These are phyloP conservation scores for Leptarthrus brevirostris DNA, from an alignment of 2,888 invertebrate genomes.

Conservation along the genomic window DNA sequence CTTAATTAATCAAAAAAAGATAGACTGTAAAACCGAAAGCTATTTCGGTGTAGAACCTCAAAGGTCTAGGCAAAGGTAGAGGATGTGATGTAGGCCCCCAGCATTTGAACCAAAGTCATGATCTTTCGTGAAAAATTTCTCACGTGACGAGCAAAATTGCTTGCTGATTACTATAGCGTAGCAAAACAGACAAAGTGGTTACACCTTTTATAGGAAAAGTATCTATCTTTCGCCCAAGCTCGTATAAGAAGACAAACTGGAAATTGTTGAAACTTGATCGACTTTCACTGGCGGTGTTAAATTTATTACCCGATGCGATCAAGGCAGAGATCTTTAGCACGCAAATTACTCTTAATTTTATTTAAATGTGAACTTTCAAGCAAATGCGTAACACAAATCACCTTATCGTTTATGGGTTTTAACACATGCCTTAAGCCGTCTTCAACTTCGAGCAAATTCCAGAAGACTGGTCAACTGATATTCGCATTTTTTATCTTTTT, in stretches of 20 bases:
- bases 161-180: background rate
- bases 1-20: no score
- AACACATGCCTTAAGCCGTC: background rate
- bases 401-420: no score
- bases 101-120: background rate
- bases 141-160: background rate
- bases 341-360: conserved; percentile 22
- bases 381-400: conserved; percentile 4
- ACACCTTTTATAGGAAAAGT: conserved; percentile 25
- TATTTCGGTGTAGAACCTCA: no score
- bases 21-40: no score
- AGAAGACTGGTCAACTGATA: background rate
- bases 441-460: background rate
- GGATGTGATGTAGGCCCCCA: background rate
- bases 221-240: conserved; percentile 17
- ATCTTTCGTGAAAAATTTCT: conserved; percentile 2
- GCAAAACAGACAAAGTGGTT: background rate
- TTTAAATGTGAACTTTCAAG: background rate
- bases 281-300: conserved; percentile 45
- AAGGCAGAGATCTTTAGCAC: background rate
- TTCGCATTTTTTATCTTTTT: conserved; percentile 47
- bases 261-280: conserved; percentile 31
- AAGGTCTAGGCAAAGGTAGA: conserved; percentile 41
- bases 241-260: conserved; percentile 31
- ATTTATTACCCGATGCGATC: conserved; percentile 28